These are phyloP conservation scores for Tamandua tetradactyla DNA, from an alignment of 2,797 vertebrate genomes.

Conservation along the genomic window DNA sequence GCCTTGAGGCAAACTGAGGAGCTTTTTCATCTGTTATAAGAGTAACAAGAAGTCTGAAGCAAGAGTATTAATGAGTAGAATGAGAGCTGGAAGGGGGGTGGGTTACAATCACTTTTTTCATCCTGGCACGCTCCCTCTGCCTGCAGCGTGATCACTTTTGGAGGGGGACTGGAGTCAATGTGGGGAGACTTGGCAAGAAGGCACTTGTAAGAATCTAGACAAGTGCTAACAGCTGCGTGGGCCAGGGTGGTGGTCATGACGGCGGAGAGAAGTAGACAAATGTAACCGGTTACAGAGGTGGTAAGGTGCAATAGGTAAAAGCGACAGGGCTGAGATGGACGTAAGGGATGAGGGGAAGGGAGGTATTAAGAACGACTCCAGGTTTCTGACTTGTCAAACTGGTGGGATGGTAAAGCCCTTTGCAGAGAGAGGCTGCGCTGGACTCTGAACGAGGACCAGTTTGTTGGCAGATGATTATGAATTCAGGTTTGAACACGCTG, in stretches of 20 bases:
- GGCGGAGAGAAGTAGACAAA: not conserved
- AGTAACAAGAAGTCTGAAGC: not conserved
- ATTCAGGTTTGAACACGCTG: not conserved
- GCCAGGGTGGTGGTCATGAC: not conserved
- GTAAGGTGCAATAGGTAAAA: not conserved
- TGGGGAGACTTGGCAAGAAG: not conserved
- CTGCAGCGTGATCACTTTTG: not conserved
- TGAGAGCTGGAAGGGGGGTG: not conserved
- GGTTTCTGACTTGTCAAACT: not conserved
- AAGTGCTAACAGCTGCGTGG: not conserved
- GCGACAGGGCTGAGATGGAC: not conserved
- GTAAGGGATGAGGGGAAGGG: not conserved
- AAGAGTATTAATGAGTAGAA: not conserved
- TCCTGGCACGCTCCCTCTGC: not conserved
- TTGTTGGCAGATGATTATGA: not conserved
- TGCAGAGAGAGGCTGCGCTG: not conserved
- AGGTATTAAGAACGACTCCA: not conserved
- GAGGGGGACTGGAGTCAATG: not conserved
- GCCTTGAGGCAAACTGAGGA: not conserved
- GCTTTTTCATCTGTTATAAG: not conserved
- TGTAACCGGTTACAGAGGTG: not conserved
- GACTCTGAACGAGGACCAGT: not conserved
- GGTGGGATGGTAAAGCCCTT: not conserved
- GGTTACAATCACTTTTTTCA: not conserved
- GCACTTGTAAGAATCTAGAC: not conserved